Conservation (phyloP, 53 echinoderm and acorn worm species). For the Mesocentrotus franciscanus region DNA sequence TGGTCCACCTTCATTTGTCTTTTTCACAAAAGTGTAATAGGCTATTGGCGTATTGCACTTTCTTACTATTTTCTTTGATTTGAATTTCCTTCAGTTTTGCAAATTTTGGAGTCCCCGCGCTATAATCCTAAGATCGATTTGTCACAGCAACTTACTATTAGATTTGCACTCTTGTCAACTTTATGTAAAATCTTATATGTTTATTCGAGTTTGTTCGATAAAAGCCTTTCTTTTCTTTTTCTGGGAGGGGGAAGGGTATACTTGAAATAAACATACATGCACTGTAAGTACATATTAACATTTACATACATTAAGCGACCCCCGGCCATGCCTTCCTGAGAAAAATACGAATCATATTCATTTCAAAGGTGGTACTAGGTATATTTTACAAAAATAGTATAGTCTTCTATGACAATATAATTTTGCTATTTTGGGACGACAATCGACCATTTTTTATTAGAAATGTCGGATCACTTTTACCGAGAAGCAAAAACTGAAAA, state of each 20-base stretch:
- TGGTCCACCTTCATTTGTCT: neutral
- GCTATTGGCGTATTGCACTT: neutral
- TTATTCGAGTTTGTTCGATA: too few relatives aligned
- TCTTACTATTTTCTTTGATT: neutral
- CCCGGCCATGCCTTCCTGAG: neutral
- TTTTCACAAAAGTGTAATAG: neutral
- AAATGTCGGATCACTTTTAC: neutral
- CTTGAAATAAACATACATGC: neutral
- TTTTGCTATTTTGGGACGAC: neutral
- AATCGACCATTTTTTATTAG: neutral
- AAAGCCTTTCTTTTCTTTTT: neutral
- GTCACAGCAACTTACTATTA: neutral
- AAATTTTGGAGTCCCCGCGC: neutral
- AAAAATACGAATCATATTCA: neutral
- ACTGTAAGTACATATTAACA: neutral
- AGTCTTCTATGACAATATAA: neutral
- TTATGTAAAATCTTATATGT: too few relatives aligned
- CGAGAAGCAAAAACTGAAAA: neutral
- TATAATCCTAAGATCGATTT: neutral
- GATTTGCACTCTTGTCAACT: neutral
- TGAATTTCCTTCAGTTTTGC: neutral
- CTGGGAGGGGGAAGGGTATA: neutral
- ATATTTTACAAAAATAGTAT: too few relatives aligned
- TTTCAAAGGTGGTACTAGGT: neutral
- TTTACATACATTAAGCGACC: neutral